phyloP scores from a whole-genome alignment of 2,888 invertebrate species.

The Euplagia quadripunctaria region DNA sequence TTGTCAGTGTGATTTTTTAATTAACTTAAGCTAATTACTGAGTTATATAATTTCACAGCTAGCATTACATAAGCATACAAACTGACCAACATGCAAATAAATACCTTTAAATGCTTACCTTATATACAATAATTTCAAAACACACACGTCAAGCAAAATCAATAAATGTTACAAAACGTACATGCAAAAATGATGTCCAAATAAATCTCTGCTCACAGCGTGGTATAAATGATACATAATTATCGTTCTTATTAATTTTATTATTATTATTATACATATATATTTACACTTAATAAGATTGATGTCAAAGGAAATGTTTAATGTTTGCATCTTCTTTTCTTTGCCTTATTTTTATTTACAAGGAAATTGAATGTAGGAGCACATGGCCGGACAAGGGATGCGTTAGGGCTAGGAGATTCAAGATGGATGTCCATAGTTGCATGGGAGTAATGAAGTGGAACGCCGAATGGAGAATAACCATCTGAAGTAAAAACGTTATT shows the following conservation, averaged over 20 bases:
- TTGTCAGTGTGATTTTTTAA: neutral
- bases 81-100: slow-evolving; percentile 50
- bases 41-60: slow-evolving; percentile 19
- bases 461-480: slow-evolving; percentile 53
- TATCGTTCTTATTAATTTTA: slow-evolving; percentile 60
- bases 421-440: slow-evolving; percentile 76
- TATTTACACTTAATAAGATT: slow-evolving; percentile 43
- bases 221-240: slow-evolving; percentile 41
- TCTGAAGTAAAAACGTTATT: slow-evolving; percentile 60
- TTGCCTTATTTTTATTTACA: slow-evolving; percentile 59
- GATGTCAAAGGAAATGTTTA: slow-evolving; percentile 23
- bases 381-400: slow-evolving; percentile 33
- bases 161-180: slow-evolving; percentile 47
- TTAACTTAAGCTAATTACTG: neutral
- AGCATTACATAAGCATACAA: slow-evolving; percentile 40
- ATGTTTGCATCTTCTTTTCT: slow-evolving; percentile 56
- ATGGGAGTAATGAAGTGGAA: slow-evolving; percentile 74
- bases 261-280: slow-evolving; percentile 43
- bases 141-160: slow-evolving; percentile 64
- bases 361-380: slow-evolving; percentile 63
- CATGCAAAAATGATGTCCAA: slow-evolving; percentile 62
- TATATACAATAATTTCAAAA: slow-evolving; percentile 23
- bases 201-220: slow-evolving; percentile 79
- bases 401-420: slow-evolving; percentile 46
- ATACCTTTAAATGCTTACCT: slow-evolving; percentile 54